phyloP scores from a whole-genome alignment of 2,113 vertebrate species.

The Planiliza haematocheilus region DNA sequence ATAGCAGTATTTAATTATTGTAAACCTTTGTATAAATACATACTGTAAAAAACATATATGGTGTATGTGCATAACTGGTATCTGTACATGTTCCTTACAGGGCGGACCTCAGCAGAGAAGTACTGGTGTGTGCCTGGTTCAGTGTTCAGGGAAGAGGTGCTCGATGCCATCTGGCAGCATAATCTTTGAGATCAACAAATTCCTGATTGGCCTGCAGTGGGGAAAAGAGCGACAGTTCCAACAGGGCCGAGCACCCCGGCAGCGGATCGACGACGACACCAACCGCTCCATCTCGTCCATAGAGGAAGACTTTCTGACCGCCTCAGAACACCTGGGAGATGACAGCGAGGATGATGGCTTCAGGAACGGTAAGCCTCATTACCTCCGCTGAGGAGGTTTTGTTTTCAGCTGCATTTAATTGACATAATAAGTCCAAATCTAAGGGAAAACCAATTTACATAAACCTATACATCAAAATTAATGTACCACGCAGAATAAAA shows the following conservation, averaged over 20 bases:
- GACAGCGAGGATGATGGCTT: conserved; percentile 90
- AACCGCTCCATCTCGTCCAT: conserved; percentile 96
- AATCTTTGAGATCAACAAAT: conserved; percentile 96
- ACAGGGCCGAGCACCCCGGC: conserved; percentile 73
- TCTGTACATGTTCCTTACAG: conserved; percentile 71
- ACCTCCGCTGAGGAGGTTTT: background rate
- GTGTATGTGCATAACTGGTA: background rate
- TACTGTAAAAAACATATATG: background rate
- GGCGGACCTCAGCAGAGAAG: conserved; percentile 80
- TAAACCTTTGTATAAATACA: background rate
- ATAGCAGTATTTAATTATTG: conserved; percentile 1
- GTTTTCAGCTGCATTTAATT: background rate
- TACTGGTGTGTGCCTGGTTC: conserved; percentile 92
- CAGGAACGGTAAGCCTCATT: conserved; percentile 84
- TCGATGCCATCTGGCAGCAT: conserved; percentile 85
- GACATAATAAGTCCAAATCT: no score
- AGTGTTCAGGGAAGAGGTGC: conserved; percentile 84
- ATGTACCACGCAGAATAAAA: no score
- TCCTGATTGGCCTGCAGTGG: conserved; percentile 92
- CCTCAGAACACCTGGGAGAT: conserved; percentile 94
- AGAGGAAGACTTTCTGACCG: conserved; percentile 96
- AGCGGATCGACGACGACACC: conserved; percentile 92
- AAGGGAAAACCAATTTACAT: no score
- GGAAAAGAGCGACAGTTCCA: conserved; percentile 88
- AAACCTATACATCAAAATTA: no score